Base-by-base conservation (phyloP, 2,797 vertebrate species). In the Trachops cirrhosus region DNA sequence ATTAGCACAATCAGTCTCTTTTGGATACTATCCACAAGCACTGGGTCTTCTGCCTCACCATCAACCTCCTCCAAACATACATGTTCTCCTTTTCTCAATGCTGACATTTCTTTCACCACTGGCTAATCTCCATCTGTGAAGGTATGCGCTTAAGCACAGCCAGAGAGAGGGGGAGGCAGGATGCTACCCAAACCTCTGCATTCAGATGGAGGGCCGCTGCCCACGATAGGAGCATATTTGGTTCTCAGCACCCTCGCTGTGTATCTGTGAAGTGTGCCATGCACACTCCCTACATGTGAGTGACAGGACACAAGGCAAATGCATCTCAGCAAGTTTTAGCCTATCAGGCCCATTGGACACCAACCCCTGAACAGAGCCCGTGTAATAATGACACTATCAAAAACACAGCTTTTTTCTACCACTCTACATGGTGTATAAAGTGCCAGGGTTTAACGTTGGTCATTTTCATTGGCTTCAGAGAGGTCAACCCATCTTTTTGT, bases 381-480 rank as follows among this genome's bases (percentile, higher is more conserved):
- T 4, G 7, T 12, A 37, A 26, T 5, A 5, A 26, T 4, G 9
- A 62, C 34, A 57, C 39, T 19, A 12, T 46, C 21, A 73, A 80
- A 64, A 54, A 37, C 46, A 80, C 48, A 57, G 44, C n/a, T 59
- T 70, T 34, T 44, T 70, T 62, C 34, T 34, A 22, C 1, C 39
- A 77, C 16, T n/a, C 14, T 34, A 8, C 16, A 16, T 6, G 3
- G 44, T 8, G 9, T 32, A 3, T 62, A 34, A 84, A 22, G 9
- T 39, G 52, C 21, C 52, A 48, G 52, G 19, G 32, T 46, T 68
- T 87, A 74, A 34, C 2, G 21, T 10, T 90, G 52, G 29, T 9
- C 39, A 52, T 71, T 86, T 95, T 57, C 37, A 44, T 21, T 44
- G 57, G 73, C 79, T 92, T 79, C 57, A 87, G 94, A 92, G 83